Percentiles rank a stretch among this genome's conserved stretches.
Evolutionary conservation across 2,113 vertebrate species (phyloP).

Genomic region (Cyphomyrus discorhynchus): DNA sequence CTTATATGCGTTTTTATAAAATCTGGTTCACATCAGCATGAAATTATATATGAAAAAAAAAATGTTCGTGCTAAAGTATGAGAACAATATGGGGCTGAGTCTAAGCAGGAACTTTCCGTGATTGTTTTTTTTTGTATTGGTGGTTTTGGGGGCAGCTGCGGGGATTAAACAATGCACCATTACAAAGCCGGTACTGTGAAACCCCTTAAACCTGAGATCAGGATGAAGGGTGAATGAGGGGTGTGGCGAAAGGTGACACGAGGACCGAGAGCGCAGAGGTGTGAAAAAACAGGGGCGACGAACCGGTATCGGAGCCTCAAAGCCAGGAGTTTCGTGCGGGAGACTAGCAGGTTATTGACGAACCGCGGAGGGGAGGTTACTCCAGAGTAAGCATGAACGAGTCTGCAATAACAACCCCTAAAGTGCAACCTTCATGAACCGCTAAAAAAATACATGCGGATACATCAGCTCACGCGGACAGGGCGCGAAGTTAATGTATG

Average conservation of each 20-base stretch:
- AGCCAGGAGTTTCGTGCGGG: neutral
- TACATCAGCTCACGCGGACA: neutral
- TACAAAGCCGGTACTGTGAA: neutral
- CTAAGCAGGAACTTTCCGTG: neutral
- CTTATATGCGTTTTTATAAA: neutral
- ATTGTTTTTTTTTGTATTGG: neutral
- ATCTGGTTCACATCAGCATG: neutral
- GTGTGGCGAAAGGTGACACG: neutral
- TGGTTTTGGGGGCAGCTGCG: neutral
- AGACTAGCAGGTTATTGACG: neutral
- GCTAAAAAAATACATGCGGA: neutral
- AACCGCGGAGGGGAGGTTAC: neutral
- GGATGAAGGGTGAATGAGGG: neutral
- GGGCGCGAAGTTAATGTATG: slow-evolving; percentile 3
- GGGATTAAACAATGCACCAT: neutral
- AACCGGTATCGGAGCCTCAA: neutral
- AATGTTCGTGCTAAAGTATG: neutral
- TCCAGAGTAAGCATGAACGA: neutral
- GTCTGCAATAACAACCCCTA: slow-evolving; percentile 4
- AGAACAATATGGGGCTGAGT: neutral
- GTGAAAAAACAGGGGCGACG: neutral
- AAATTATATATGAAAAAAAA: neutral
- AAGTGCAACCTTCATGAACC: slow-evolving; percentile 5
- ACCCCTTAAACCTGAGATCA: neutral
- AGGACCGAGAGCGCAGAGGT: neutral